A percentile compares a stretch with the other conserved stretches of the same genome.
These are phyloP conservation scores for Bombus consobrinus DNA, from an alignment of 1,140 invertebrate species.

Conservation along the genomic window DNA sequence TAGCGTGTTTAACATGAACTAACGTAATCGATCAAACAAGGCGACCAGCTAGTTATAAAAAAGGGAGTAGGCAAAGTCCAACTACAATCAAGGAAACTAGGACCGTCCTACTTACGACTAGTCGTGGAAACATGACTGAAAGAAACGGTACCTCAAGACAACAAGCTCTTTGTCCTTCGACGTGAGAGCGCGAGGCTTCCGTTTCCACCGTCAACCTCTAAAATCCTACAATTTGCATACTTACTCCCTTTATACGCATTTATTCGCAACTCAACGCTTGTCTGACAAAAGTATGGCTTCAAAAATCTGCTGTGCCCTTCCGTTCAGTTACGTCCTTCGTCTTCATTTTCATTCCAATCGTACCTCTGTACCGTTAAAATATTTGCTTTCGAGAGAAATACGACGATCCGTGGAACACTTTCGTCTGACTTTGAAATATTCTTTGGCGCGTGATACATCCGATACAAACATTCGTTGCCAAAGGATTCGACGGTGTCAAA, in stretches of 20 bases:
- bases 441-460: background rate
- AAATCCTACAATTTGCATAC: background rate
- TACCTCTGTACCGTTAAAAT: background rate
- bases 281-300: background rate
- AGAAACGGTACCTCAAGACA: slow-evolving; percentile 32
- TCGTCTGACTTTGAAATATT: background rate
- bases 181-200: slow-evolving; percentile 34
- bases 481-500: background rate
- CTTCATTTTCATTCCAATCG: background rate
- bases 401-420: too few relatives aligned
- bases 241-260: background rate
- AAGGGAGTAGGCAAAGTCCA: too few relatives aligned
- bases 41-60: background rate
- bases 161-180: slow-evolving; percentile 45
- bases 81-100: background rate
- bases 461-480: background rate
- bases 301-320: background rate
- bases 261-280: background rate
- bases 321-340: background rate
- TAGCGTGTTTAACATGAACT: background rate
- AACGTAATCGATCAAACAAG: background rate
- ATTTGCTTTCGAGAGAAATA: background rate
- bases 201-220: background rate
- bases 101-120: background rate
- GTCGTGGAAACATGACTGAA: background rate